Base-by-base conservation (phyloP, 2,797 vertebrate genomes). In the Enteromius radiatus region DNA sequence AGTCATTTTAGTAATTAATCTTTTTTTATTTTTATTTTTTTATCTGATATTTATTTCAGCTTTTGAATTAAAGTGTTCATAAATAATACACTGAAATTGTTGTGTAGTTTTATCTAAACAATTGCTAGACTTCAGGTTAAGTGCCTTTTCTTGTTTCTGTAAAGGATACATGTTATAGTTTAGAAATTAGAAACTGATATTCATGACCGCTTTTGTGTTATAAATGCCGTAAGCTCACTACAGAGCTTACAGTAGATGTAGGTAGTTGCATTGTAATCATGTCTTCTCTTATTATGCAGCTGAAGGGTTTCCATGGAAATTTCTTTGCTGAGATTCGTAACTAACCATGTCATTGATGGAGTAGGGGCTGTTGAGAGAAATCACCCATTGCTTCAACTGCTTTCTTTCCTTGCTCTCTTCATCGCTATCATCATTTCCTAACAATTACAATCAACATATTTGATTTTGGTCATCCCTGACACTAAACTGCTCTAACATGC, bases 401-500 rank as follows among this genome's bases (percentile, higher is more conserved):
- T 38, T 79, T 28, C 65, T 56, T 59, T 59, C 21, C 3, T 87
- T 80, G 76, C 49, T 63, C 47, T 79, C 82, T 76, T 85, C 61
- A 76, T 26, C 38, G 49, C 77, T 69, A 64, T 26, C 59, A 73
- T 70, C 41, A 86, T 87, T 56, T 83, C 5, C 85, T 87, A 85
- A 64, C 28, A 36, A 65, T 70, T 28, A 80, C 67, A 71, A 71
- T 71, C 67, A 61, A 31, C 36, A 23, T 79, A 31, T 71, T 33
- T 71, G 61, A 38, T 21, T 73, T 33, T 54, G 36, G 68, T 86
- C 21, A 65, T 38, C 56, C 28, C 63, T 41, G 73, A 86, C 56
- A 81, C 61, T 70, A 26, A 64, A 65, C 12, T 28, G 52, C 63
- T 63, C 38, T 8, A 81, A 85, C 82, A 82, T 80, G 73, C 52